A percentile compares a stretch with the other conserved stretches of the same genome.
Conservation (phyloP, 2,888 invertebrate genomes). For the Melanotus villosus region DNA sequence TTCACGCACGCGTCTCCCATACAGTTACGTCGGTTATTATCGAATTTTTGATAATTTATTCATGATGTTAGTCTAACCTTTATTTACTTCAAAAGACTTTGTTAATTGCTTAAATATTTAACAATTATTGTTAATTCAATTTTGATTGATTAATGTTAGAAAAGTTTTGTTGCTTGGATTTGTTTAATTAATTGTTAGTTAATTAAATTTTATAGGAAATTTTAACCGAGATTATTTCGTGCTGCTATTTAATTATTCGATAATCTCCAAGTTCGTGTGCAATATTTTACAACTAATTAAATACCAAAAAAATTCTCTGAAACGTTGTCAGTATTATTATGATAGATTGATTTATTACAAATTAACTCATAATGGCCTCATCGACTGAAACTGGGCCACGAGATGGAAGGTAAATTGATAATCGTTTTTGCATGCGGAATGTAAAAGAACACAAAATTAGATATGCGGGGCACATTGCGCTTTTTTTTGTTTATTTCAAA, state of each 20-base stretch:
- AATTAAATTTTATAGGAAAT: conserved; percentile 33
- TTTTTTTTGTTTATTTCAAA: conserved; percentile 37
- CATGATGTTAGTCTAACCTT: conserved; percentile 39
- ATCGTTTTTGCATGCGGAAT: conserved; percentile 44
- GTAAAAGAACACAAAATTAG: conserved; percentile 28
- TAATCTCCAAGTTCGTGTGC: conserved; percentile 29
- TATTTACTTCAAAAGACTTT: conserved; percentile 25
- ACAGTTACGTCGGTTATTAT: conserved; percentile 37
- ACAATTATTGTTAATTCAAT: conserved; percentile 18
- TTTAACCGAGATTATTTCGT: background rate
- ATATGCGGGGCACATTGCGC: conserved; percentile 31
- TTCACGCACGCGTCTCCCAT: conserved; percentile 35
- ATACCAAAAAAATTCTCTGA: conserved; percentile 1
- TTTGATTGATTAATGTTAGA: conserved; percentile 22
- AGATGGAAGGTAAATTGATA: conserved; percentile 51
- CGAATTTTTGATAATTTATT: conserved; percentile 42
- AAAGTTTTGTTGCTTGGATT: conserved; percentile 13
- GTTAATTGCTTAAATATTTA: conserved; percentile 44
- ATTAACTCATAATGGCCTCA: conserved; percentile 42
- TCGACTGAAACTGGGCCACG: conserved; percentile 45
- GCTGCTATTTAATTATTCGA: background rate
- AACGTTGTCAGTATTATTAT: conserved; percentile 39
- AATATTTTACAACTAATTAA: conserved; percentile 33
- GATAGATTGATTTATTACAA: conserved; percentile 38
- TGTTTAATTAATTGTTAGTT: conserved; percentile 13